Evolutionary conservation across 2,113 vertebrate species (phyloP).

Genomic region (Limanda limanda): DNA sequence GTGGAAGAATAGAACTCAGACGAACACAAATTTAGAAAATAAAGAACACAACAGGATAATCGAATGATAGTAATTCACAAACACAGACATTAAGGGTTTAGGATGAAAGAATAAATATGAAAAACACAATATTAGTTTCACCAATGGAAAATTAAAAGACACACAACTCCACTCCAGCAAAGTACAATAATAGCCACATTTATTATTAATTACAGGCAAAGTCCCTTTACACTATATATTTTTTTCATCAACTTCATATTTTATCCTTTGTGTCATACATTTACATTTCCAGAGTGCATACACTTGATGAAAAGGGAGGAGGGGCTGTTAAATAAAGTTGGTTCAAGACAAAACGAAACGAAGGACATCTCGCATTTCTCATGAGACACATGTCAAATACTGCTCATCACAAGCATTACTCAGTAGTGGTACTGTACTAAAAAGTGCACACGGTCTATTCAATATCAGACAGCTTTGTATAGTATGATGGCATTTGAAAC

Average conservation of each 20-base stretch:
- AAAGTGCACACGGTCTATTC: constrained; percentile 87
- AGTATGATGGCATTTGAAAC: constrained; percentile 86
- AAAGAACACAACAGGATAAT: neutral
- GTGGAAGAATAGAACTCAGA: neutral
- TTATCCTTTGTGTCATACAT: constrained; percentile 80
- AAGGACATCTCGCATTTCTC: constrained; percentile 81
- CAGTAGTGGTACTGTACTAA: constrained; percentile 91
- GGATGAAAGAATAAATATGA: constrained; percentile 3
- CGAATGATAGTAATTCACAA: neutral
- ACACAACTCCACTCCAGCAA: constrained; percentile 84
- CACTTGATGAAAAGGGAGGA: constrained; percentile 67
- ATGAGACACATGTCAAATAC: constrained; percentile 83
- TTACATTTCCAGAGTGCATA: constrained; percentile 86
- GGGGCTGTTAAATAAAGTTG: constrained; percentile 64
- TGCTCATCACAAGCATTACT: constrained; percentile 87
- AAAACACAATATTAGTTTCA: neutral
- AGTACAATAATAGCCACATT: constrained; percentile 90
- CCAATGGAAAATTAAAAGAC: constrained; percentile 79
- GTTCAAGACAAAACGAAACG: constrained; percentile 61
- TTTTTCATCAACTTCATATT: constrained; percentile 61
- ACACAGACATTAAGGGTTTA: constrained; percentile 1
- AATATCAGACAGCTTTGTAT: constrained; percentile 86
- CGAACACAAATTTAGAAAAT: neutral
- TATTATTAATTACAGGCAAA: constrained; percentile 89
- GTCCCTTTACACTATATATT: constrained; percentile 83